A percentile compares a stretch with the other conserved stretches of the same genome.
Evolutionary conservation across 2,888 invertebrate genomes (phyloP).

Genomic region (Lacanobia oleracea): DNA sequence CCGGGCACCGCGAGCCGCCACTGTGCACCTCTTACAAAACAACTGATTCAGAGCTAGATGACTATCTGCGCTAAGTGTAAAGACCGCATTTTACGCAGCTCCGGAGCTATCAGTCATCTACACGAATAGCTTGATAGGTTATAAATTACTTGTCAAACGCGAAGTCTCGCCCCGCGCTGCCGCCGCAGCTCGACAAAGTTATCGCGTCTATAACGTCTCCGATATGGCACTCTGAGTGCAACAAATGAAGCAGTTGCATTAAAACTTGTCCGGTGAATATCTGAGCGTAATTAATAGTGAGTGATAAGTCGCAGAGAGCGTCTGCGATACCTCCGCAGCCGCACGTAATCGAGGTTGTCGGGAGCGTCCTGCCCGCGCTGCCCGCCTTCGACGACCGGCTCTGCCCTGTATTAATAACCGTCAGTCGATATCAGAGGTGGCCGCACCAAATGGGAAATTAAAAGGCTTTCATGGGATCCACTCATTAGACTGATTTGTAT

Average conservation of each 20-base stretch:
- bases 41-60: slow-evolving; percentile 82
- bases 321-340: slow-evolving; percentile 80
- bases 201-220: slow-evolving; percentile 83
- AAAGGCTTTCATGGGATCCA: slow-evolving; percentile 89
- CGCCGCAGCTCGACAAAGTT: slow-evolving; percentile 83
- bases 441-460: slow-evolving; percentile 89
- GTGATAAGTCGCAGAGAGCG: slow-evolving; percentile 86
- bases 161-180: slow-evolving; percentile 59
- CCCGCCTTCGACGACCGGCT: slow-evolving; percentile 75
- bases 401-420: slow-evolving; percentile 87
- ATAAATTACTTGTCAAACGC: slow-evolving; percentile 69
- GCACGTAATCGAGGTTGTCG: slow-evolving; percentile 84
- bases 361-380: slow-evolving; percentile 69
- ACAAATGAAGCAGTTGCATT: slow-evolving; percentile 91
- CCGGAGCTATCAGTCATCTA: slow-evolving; percentile 78
- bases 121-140: slow-evolving; percentile 65
- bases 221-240: slow-evolving; percentile 87
- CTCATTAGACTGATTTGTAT: slow-evolving; percentile 89
- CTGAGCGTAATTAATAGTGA: slow-evolving; percentile 89
- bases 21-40: slow-evolving; percentile 79
- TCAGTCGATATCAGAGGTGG: slow-evolving; percentile 86
- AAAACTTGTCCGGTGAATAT: slow-evolving; percentile 89
- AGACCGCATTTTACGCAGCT: slow-evolving; percentile 72
- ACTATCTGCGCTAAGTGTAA: slow-evolving; percentile 79
- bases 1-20: slow-evolving; percentile 70